Percentiles rank a stretch among this genome's conserved stretches.
Conservation (phyloP, 2,113 vertebrate genomes). For the Malurus elegans region DNA sequence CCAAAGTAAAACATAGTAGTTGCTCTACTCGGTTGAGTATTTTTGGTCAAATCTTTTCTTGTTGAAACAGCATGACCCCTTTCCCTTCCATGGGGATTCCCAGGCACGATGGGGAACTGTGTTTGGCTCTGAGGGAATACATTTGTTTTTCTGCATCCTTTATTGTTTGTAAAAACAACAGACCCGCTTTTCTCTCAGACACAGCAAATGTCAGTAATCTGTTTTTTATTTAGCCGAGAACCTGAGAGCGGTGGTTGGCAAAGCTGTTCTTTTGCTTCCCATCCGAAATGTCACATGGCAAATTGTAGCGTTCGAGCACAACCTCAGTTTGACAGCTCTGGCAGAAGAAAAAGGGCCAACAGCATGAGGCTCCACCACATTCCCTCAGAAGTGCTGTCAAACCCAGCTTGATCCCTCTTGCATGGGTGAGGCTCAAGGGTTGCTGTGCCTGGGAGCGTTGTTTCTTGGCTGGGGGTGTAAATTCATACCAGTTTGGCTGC, state of each 20-base stretch:
- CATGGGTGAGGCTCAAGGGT: neutral
- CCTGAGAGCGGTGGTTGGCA: conserved; percentile 23
- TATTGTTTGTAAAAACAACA: neutral
- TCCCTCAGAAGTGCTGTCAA: neutral
- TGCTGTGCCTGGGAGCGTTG: neutral
- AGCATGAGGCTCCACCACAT: neutral
- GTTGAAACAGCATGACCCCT: neutral
- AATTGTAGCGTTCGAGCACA: neutral
- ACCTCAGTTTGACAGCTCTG: conserved; percentile 38
- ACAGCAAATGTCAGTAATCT: conserved; percentile 16
- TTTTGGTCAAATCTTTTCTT: conserved; percentile 27
- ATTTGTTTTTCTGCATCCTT: conserved; percentile 21
- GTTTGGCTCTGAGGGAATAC: neutral
- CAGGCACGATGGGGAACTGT: neutral
- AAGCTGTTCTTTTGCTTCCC: conserved; percentile 8
- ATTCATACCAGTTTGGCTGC: neutral
- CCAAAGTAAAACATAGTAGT: neutral
- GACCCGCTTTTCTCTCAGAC: neutral
- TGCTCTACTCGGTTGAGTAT: conserved; percentile 1
- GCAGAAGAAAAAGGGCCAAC: conserved; percentile 36
- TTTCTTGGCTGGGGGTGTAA: neutral
- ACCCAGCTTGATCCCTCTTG: neutral
- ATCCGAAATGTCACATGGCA: conserved; percentile 34
- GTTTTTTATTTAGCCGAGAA: conserved; percentile 12
- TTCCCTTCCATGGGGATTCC: conserved; percentile 45